Base-by-base conservation (phyloP, 2,888 invertebrate species). In the Malthinus seriepunctatus region DNA sequence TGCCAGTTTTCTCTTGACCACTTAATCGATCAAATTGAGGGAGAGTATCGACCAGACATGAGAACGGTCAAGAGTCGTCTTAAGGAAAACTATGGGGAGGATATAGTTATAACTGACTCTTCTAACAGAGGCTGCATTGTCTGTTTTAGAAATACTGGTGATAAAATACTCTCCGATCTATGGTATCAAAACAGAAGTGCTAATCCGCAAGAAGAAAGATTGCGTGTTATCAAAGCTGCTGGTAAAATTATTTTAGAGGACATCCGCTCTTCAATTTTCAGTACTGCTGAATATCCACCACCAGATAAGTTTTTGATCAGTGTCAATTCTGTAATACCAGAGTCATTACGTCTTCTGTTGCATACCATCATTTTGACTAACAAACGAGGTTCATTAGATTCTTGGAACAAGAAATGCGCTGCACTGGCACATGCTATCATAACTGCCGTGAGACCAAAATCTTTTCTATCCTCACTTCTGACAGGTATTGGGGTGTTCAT, bases 1-100 rank as follows among this genome's bases (percentile, higher is more conserved):
- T 51, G 51, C 12, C 51, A 51, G 39, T 63, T 60, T 46, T 49
- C 38, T 14, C 14, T 64, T 1, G 47, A 56, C 10, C 38, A 63
- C 14, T 44, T 63, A 8, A 54, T 62, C 34, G 37, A 51, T 14
- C 10, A 51, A 9, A 51, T 51, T n/a, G 11, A 44, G 6, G 51
- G 12, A 1, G 35, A 45, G 8, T 45, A 2, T 9, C 3, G 23
- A 9, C 49, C 54, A 8, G 49, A 61, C 48, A 9, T n/a, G 1
- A 55, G 15, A 49, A 23, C 35, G 23, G 48, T 15, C 8, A 33
- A 49, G 35, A 49, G 23, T 23, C 15, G 35, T 35, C 14, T 33
- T 15, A 15, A 12, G 1, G n/a, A 12, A 37, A 14, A 35, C 6
- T 14, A 35, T 37, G 14, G 9, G 23, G 37, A 49, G 15, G 48